Percentiles rank a stretch among this genome's conserved stretches.
These are phyloP conservation scores for Hesperia comma DNA, from an alignment of 2,888 invertebrate species.

Conservation along the genomic window DNA sequence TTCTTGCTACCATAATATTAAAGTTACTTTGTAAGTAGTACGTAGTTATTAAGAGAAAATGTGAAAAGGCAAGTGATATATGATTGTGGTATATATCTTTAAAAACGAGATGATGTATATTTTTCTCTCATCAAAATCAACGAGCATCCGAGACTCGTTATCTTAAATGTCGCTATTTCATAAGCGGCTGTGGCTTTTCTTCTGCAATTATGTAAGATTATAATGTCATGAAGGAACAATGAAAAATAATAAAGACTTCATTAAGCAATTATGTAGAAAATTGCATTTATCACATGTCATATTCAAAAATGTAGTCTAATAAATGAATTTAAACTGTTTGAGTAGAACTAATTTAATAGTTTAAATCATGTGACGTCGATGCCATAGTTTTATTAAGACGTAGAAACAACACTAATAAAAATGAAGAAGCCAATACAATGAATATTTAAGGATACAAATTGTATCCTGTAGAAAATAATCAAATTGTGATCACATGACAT, in stretches of 20 bases:
- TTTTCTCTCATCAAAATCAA: slow-evolving; percentile 32
- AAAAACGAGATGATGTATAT: slow-evolving; percentile 29
- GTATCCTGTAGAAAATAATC: no score
- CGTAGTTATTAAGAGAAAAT: slow-evolving; percentile 25
- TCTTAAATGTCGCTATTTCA: slow-evolving; percentile 31
- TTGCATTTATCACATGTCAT: no score
- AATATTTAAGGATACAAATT: no score
- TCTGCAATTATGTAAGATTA: slow-evolving; percentile 21
- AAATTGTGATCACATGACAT: no score
- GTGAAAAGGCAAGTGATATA: slow-evolving; percentile 38
- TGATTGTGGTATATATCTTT: slow-evolving; percentile 35
- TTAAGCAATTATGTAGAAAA: background rate
- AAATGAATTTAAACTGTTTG: background rate
- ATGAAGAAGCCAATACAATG: no score
- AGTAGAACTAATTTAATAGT: no score
- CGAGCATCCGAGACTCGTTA: slow-evolving; percentile 23
- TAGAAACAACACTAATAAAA: background rate
- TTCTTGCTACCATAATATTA: slow-evolving; percentile 69
- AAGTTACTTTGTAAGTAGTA: slow-evolving; percentile 45
- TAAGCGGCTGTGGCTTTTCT: slow-evolving; percentile 15
- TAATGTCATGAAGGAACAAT: background rate
- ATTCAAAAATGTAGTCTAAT: no score
- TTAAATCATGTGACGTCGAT: background rate
- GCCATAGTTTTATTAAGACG: background rate
- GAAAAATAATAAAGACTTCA: background rate